Percentiles rank a stretch among this genome's conserved stretches.
Evolutionary conservation across 2,113 vertebrate species (phyloP).

Genomic region (Heterotilapia buettikoferi): DNA sequence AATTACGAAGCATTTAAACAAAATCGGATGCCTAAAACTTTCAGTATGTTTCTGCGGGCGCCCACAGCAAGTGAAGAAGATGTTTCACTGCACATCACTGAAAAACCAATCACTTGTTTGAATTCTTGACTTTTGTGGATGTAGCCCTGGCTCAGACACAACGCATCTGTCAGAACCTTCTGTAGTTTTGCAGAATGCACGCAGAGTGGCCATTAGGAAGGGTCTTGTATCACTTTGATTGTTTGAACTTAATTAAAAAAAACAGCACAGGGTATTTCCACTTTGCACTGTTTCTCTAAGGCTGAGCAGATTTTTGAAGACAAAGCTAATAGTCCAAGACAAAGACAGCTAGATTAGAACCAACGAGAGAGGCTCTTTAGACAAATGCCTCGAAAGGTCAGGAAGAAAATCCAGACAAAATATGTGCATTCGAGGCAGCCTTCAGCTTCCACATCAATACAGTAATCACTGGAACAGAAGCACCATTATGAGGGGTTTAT

Average conservation of each 20-base stretch:
- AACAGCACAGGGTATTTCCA: not conserved
- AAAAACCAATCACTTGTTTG: not conserved
- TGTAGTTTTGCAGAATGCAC: not conserved
- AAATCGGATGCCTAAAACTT: not conserved
- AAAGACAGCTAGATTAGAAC: not conserved
- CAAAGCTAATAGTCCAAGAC: not conserved
- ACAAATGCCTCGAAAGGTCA: not conserved
- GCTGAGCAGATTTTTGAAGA: not conserved
- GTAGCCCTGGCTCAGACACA: not conserved
- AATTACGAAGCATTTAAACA: not conserved
- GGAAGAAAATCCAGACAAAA: constrained; percentile 1
- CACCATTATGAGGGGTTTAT: not conserved
- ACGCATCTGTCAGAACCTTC: not conserved
- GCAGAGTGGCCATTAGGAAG: not conserved
- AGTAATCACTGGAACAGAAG: constrained; percentile 37
- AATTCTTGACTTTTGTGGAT: not conserved
- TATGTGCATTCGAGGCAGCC: not conserved
- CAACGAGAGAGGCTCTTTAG: not conserved
- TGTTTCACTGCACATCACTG: not conserved
- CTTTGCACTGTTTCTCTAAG: not conserved
- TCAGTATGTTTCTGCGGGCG: accelerated
- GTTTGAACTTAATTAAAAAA: not conserved
- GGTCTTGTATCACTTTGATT: not conserved
- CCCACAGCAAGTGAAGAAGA: not conserved
- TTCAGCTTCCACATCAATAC: constrained; percentile 34